phyloP scores from a whole-genome alignment of 1,140 invertebrate species.

The Catajapyx aquilonaris region DNA sequence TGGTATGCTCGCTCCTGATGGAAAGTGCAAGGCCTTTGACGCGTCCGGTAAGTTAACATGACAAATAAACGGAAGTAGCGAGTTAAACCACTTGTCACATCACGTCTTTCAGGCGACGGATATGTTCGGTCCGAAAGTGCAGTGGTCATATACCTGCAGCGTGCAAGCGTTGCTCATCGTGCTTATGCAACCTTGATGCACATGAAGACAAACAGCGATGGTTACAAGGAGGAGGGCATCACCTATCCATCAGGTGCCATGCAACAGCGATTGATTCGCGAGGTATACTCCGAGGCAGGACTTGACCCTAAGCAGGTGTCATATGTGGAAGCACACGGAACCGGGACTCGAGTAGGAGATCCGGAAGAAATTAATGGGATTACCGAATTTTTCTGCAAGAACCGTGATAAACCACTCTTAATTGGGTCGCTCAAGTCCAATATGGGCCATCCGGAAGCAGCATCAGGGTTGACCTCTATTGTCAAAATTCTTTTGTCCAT shows the following conservation, averaged over 20 bases:
- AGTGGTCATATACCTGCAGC: slow-evolving; percentile 29
- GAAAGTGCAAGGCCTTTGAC: slow-evolving; percentile 86
- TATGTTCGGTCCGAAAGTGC: slow-evolving; percentile 27
- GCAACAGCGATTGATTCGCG: slow-evolving; percentile 18
- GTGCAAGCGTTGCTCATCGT: slow-evolving; percentile 21
- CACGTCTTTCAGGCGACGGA: slow-evolving; percentile 25
- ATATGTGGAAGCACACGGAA: slow-evolving; percentile 26
- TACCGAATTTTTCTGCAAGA: slow-evolving; percentile 25
- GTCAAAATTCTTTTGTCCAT: slow-evolving; percentile 49
- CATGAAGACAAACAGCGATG: slow-evolving; percentile 33
- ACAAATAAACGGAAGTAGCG: too few species aligned
- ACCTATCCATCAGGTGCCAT: slow-evolving; percentile 16
- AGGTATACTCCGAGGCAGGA: slow-evolving; percentile 18
- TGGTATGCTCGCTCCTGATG: slow-evolving; percentile 73
- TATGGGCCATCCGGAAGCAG: slow-evolving; percentile 35
- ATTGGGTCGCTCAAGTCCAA: slow-evolving; percentile 36
- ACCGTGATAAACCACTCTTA: slow-evolving; percentile 19
- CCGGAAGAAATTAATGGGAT: slow-evolving; percentile 29
- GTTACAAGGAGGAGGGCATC: slow-evolving; percentile 28
- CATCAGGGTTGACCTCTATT: slow-evolving; percentile 72
- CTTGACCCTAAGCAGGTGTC: slow-evolving; percentile 18
- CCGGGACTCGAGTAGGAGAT: slow-evolving; percentile 25
- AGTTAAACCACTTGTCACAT: background rate
- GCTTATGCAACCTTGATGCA: slow-evolving; percentile 31
- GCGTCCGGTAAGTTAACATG: slow-evolving; percentile 33